Conservation (phyloP, 2,113 vertebrate genomes). For the Platysternon megacephalum region DNA sequence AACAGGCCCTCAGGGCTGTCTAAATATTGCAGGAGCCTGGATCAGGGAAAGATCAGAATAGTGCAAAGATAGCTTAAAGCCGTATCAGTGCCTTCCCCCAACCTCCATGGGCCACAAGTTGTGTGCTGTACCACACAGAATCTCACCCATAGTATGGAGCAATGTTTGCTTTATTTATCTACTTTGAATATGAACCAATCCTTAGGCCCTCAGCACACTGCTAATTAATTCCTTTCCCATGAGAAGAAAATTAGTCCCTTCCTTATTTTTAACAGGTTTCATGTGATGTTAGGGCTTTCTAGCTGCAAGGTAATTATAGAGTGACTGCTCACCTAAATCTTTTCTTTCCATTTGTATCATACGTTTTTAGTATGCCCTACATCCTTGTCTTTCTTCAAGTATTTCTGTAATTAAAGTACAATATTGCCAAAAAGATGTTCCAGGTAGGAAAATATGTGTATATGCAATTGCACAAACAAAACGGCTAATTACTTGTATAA, state of each 20-base stretch:
- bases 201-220: constrained; percentile 23
- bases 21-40: not conserved
- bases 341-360: constrained; percentile 17
- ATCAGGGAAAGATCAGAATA: not conserved
- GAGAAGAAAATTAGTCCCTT: constrained; percentile 54
- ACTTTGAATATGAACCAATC: constrained; percentile 27
- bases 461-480: constrained; percentile 55
- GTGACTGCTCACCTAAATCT: constrained; percentile 52
- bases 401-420: constrained; percentile 61
- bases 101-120: not conserved
- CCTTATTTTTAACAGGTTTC: constrained; percentile 59
- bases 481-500: constrained; percentile 27
- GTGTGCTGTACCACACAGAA: not conserved
- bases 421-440: constrained; percentile 54
- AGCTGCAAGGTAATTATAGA: constrained; percentile 66
- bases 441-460: not conserved
- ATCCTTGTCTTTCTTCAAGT: constrained; percentile 38
- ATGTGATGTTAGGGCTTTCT: constrained; percentile 37
- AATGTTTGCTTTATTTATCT: constrained; percentile 55
- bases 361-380: constrained; percentile 37
- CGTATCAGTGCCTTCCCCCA: not conserved
- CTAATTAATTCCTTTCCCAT: constrained; percentile 58
- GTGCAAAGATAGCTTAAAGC: not conserved
- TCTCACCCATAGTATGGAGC: not conserved
- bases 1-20: not conserved